A percentile compares a stretch with the other conserved stretches of the same genome.
phyloP scores from a whole-genome alignment of 1,140 invertebrate genomes.

The Pseudomyrmex pallidus region DNA sequence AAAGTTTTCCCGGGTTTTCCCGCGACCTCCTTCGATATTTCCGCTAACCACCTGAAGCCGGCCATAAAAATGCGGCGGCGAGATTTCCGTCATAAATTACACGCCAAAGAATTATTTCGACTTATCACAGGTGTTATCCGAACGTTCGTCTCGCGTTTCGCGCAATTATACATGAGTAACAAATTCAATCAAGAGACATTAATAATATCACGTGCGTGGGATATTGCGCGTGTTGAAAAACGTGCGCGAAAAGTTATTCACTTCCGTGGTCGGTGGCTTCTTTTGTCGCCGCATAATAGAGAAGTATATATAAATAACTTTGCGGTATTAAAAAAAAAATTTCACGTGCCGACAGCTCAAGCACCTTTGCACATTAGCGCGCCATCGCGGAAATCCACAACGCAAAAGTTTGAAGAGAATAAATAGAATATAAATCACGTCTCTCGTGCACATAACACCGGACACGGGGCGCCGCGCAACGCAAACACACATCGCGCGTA shows the following conservation, averaged over 20 bases:
- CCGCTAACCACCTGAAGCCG: conserved; percentile 51
- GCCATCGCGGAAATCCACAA: conserved; percentile 22
- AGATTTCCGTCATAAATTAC: conserved; percentile 55
- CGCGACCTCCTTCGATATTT: conserved; percentile 56
- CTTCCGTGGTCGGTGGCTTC: not conserved
- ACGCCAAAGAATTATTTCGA: conserved; percentile 41
- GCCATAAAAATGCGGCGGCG: conserved; percentile 46
- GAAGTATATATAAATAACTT: not conserved
- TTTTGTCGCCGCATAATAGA: not conserved
- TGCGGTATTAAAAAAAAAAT: conserved; percentile 34
- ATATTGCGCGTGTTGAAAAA: not conserved
- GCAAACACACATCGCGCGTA: conserved; percentile 27
- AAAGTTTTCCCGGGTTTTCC: conserved; percentile 48
- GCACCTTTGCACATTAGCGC: conserved; percentile 14
- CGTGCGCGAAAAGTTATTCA: not conserved
- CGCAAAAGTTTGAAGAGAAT: conserved; percentile 52
- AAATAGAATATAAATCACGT: conserved; percentile 57
- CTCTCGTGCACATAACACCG: conserved; percentile 28
- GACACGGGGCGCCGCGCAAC: conserved; percentile 13
- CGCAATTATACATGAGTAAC: not conserved
- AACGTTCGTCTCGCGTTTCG: not conserved
- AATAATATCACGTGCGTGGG: not conserved
- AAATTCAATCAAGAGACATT: not conserved
- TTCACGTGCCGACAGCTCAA: conserved; percentile 14
- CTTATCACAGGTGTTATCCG: conserved; percentile 40